Conservation (phyloP, 2,888 invertebrate species). For the Nycteola revayana region DNA sequence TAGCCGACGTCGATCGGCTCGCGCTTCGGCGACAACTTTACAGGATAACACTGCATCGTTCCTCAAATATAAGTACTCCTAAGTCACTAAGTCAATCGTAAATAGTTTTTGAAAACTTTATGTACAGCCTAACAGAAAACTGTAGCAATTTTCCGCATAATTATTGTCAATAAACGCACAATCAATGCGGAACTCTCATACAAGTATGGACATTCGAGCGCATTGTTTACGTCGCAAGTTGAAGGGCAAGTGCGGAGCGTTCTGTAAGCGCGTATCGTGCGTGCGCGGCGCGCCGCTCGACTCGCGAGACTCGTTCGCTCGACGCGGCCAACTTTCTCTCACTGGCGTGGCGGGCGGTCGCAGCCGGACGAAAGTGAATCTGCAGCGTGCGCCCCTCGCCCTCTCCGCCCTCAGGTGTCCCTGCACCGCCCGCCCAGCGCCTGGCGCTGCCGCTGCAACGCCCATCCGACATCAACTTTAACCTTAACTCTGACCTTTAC, state of each 20-base stretch:
- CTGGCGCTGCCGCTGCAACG: conserved; percentile 58
- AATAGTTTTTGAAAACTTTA: conserved; percentile 27
- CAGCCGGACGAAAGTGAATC: conserved; percentile 81
- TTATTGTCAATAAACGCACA: conserved; percentile 39
- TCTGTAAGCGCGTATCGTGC: conserved; percentile 58
- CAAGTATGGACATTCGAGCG: conserved; percentile 47
- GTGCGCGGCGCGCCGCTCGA: conserved; percentile 70
- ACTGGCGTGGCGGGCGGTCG: conserved; percentile 76
- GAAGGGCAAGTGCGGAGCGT: conserved; percentile 46
- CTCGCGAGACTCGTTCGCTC: conserved; percentile 79
- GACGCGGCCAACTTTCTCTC: conserved; percentile 81
- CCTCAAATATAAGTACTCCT: conserved; percentile 37
- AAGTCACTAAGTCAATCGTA: conserved; percentile 37
- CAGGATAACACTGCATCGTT: conserved; percentile 74
- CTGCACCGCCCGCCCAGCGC: conserved; percentile 58
- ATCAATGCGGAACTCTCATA: conserved; percentile 46
- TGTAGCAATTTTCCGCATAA: conserved; percentile 39
- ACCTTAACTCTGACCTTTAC: conserved; percentile 79
- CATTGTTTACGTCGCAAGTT: conserved; percentile 54
- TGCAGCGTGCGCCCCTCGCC: conserved; percentile 65
- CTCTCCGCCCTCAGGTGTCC: conserved; percentile 54
- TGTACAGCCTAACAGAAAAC: conserved; percentile 29
- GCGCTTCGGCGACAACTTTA: conserved; percentile 65
- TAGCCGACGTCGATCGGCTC: conserved; percentile 65
- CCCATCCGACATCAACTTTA: conserved; percentile 72